phyloP scores from a whole-genome alignment of 1,140 invertebrate species.

The Listronotus oregonensis region DNA sequence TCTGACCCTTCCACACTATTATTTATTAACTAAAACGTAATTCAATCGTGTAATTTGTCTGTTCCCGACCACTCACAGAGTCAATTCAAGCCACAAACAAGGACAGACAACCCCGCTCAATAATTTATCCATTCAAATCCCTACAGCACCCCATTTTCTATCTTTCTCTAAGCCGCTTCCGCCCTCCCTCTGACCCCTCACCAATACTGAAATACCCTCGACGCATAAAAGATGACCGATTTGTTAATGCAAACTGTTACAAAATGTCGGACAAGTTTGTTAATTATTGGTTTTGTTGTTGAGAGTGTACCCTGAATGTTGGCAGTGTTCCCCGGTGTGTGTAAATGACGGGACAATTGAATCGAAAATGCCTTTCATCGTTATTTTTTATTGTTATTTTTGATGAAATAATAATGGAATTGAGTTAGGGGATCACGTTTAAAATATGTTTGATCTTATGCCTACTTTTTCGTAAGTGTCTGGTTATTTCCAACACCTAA shows the following conservation, averaged over 20 bases:
- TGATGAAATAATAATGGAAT: constrained; percentile 5
- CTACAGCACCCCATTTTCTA: constrained; percentile 19
- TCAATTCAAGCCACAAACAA: constrained; percentile 17
- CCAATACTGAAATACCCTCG: background rate
- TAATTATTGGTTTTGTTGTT: background rate
- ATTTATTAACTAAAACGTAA: background rate
- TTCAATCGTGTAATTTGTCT: constrained; percentile 8
- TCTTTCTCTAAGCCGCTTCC: constrained; percentile 5
- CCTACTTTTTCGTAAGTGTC: too few relatives aligned
- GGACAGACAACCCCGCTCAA: constrained; percentile 11
- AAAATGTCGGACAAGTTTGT: background rate
- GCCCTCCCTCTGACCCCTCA: constrained; percentile 5
- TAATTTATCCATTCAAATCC: constrained; percentile 17
- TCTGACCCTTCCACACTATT: background rate
- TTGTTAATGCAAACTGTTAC: background rate
- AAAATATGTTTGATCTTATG: too few relatives aligned
- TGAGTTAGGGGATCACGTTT: background rate
- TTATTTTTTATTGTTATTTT: constrained; percentile 17
- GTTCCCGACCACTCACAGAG: constrained; percentile 21
- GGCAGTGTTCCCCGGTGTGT: constrained; percentile 10
- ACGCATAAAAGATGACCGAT: constrained; percentile 1
- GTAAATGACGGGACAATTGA: constrained; percentile 12
- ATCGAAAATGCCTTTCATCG: constrained; percentile 11
- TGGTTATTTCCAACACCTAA: too few relatives aligned
- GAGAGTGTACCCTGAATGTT: background rate